Evolutionary conservation across 2,797 vertebrate genomes (phyloP).

Genomic region (Siniperca undulata): DNA sequence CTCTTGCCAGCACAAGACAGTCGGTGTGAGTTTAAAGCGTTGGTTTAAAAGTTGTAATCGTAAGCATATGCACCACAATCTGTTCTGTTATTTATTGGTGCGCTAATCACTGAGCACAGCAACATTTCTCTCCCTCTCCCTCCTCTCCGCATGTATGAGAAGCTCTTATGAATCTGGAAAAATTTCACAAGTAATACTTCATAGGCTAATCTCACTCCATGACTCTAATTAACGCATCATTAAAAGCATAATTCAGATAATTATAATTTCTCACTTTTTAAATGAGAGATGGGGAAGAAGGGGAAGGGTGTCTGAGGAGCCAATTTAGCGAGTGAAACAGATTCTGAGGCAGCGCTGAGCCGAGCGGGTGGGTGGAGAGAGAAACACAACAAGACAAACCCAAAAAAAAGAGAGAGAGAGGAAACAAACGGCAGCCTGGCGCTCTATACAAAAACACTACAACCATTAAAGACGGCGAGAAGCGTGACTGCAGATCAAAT

Average conservation of each 20-base stretch:
- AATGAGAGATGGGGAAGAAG: constrained; percentile 85
- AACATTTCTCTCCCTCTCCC: constrained; percentile 70
- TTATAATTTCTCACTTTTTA: constrained; percentile 93
- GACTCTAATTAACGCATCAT: constrained; percentile 94
- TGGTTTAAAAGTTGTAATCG: constrained; percentile 86
- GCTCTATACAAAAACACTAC: constrained; percentile 12
- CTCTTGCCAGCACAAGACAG: constrained; percentile 74
- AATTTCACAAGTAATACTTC: constrained; percentile 90
- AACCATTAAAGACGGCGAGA: constrained; percentile 1
- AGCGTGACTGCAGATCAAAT: not conserved
- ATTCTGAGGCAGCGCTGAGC: constrained; percentile 71
- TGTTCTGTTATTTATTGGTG: constrained; percentile 87
- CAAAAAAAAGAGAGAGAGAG: constrained; percentile 25
- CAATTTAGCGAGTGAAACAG: constrained; percentile 85
- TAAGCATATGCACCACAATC: constrained; percentile 89
- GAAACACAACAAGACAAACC: constrained; percentile 35
- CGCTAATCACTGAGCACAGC: constrained; percentile 83
- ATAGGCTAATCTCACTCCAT: constrained; percentile 90
- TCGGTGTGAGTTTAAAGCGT: constrained; percentile 82
- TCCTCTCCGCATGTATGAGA: constrained; percentile 64
- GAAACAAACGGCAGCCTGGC: constrained; percentile 17
- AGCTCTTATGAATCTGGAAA: constrained; percentile 82
- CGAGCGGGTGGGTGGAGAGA: constrained; percentile 64
- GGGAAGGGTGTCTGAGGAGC: constrained; percentile 84
- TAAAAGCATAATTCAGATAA: constrained; percentile 94